Percentiles rank a stretch among this genome's conserved stretches.
Conservation (phyloP, 2,888 invertebrate species). For the Ophonus ardosiacus region DNA sequence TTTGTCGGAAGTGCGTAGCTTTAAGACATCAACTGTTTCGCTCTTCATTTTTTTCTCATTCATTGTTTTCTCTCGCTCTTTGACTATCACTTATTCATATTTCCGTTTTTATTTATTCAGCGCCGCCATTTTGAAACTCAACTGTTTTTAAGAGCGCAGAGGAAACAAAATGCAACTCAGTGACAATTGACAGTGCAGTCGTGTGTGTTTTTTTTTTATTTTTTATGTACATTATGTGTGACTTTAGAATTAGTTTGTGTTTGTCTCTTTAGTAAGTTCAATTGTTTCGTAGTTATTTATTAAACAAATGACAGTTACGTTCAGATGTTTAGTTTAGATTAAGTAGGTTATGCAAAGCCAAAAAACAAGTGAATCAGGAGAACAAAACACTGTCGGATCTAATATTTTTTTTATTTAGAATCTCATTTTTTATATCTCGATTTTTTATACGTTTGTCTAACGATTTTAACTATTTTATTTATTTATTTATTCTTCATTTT, state of each 20-base stretch:
- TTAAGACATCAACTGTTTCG: constrained; percentile 13
- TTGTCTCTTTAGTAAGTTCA: neutral
- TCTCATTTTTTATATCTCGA: neutral
- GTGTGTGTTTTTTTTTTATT: neutral
- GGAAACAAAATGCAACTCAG: neutral
- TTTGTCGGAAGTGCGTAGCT: neutral
- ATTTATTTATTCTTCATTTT: neutral
- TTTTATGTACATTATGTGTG: constrained; percentile 1
- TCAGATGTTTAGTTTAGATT: constrained; percentile 7
- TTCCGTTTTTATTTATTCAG: neutral
- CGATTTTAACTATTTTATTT: constrained; percentile 1
- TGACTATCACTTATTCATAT: neutral
- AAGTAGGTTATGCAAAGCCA: constrained; percentile 35
- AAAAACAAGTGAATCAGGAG: neutral
- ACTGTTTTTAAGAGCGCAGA: neutral
- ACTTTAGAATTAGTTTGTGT: neutral
- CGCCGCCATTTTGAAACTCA: constrained; percentile 5
- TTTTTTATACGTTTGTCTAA: neutral
- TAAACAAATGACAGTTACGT: constrained; percentile 31
- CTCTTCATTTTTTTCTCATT: constrained; percentile 8
- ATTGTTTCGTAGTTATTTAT: constrained; percentile 24
- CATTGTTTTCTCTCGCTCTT: constrained; percentile 12
- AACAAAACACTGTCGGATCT: neutral
- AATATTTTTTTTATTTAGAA: no score
- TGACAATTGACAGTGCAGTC: constrained; percentile 6